phyloP scores from a whole-genome alignment of 2,888 invertebrate genomes.

The Drosophila ezoana region DNA sequence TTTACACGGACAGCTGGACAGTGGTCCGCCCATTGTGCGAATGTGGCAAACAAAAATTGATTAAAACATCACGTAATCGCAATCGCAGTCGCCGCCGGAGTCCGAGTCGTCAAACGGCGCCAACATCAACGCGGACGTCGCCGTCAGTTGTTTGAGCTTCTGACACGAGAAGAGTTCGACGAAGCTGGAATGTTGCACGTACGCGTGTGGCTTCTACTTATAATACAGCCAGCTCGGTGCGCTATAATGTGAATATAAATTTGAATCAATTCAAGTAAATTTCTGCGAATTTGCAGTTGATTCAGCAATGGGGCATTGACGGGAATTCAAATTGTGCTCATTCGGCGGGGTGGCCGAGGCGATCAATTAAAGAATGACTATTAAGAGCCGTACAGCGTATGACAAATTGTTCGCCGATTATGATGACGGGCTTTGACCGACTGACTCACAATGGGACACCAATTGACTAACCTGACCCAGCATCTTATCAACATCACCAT shows the following conservation, averaged over 20 bases:
- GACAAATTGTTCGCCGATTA: constrained; percentile 48
- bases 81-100: constrained; percentile 26
- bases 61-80: constrained; percentile 77
- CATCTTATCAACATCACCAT: constrained; percentile 71
- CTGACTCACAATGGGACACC: constrained; percentile 61
- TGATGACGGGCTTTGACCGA: constrained; percentile 25
- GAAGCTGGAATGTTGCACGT: constrained; percentile 57
- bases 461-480: constrained; percentile 43
- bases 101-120: constrained; percentile 47
- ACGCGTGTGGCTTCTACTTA: constrained; percentile 48
- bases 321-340: constrained; percentile 55
- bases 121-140: constrained; percentile 32
- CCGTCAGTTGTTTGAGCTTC: constrained; percentile 5
- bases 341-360: constrained; percentile 10
- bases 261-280: constrained; percentile 56
- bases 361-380: constrained; percentile 37
- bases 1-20: constrained; percentile 7
- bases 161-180: constrained; percentile 25
- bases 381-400: constrained; percentile 35
- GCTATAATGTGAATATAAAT: constrained; percentile 59
- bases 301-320: constrained; percentile 40
- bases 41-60: constrained; percentile 67
- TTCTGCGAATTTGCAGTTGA: constrained; percentile 62
- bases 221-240: constrained; percentile 12
- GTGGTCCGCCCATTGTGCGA: constrained; percentile 39